Conservation (phyloP, 2,888 invertebrate genomes). For the Loripinus fragilis region DNA sequence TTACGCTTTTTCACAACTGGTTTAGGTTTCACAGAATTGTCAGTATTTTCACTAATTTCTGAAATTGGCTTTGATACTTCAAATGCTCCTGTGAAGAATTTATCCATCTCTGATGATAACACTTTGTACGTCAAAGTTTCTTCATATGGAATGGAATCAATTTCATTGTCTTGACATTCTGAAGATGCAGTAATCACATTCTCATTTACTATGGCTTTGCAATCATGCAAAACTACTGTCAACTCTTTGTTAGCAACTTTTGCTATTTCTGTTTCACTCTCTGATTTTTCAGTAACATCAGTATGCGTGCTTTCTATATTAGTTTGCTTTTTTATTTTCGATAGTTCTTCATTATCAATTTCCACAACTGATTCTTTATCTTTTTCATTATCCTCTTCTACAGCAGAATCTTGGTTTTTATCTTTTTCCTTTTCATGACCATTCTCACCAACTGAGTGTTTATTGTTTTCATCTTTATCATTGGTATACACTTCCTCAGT, state of each 20-base stretch:
- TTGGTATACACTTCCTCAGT: neutral
- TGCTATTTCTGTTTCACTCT: neutral
- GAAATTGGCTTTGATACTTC: conserved; percentile 13
- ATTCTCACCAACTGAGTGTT: too few species aligned
- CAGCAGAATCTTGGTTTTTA: too few species aligned
- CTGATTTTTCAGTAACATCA: neutral
- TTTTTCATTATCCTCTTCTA: neutral
- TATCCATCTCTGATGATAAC: conserved; percentile 45
- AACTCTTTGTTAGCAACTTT: neutral
- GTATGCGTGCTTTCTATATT: neutral
- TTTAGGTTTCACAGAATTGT: neutral
- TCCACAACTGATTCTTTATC: too few species aligned
- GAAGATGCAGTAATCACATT: neutral
- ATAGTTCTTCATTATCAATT: too few species aligned
- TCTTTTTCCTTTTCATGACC: too few species aligned
- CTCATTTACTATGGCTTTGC: neutral
- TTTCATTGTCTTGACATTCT: neutral
- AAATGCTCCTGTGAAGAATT: conserved; percentile 38
- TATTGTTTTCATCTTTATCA: neutral
- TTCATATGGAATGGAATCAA: conserved; percentile 45
- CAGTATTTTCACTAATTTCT: neutral
- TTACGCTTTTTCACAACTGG: conserved; percentile 24
- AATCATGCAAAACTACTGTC: neutral
- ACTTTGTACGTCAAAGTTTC: conserved; percentile 54
- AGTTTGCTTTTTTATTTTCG: too few species aligned